phyloP scores from a whole-genome alignment of 1,140 invertebrate genomes.

The Steinernema feltiae region DNA sequence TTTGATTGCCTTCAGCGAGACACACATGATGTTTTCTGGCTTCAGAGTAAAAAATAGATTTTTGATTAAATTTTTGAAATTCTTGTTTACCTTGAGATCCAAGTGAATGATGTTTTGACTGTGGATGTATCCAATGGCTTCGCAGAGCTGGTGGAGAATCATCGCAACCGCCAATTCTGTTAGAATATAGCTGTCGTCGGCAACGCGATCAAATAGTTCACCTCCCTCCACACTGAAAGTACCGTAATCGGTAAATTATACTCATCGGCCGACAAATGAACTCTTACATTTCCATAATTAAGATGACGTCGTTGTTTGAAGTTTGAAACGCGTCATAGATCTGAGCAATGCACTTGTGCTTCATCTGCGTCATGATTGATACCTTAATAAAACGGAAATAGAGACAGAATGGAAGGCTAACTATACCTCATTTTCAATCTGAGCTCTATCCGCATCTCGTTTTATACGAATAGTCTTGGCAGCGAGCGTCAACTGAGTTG shows the following conservation, averaged over 20 bases:
- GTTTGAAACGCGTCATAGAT: conserved; percentile 64
- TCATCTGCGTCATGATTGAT: conserved; percentile 61
- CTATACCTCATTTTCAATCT: conserved; percentile 59
- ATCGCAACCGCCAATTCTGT: conserved; percentile 63
- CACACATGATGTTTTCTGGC: conserved; percentile 62
- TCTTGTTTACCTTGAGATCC: conserved; percentile 61
- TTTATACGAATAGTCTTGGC: conserved; percentile 53
- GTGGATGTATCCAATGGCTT: conserved; percentile 63
- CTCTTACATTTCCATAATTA: conserved; percentile 68
- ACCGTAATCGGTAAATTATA: neutral
- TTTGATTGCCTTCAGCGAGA: conserved; percentile 56
- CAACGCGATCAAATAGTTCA: conserved; percentile 64
- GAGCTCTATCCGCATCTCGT: conserved; percentile 44
- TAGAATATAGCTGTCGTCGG: conserved; percentile 62
- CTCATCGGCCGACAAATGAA: conserved; percentile 20
- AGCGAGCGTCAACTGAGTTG: conserved; percentile 45
- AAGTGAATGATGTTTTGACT: conserved; percentile 63
- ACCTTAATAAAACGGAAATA: conserved; percentile 49
- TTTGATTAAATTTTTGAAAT: neutral
- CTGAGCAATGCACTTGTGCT: conserved; percentile 63
- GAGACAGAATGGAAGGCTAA: neutral
- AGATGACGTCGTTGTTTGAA: conserved; percentile 63
- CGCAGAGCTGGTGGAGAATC: conserved; percentile 63
- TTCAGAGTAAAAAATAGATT: conserved; percentile 36
- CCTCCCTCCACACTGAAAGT: conserved; percentile 60